These are phyloP conservation scores for Hyalella azteca DNA, from an alignment of 2,888 invertebrate genomes.

Conservation along the genomic window DNA sequence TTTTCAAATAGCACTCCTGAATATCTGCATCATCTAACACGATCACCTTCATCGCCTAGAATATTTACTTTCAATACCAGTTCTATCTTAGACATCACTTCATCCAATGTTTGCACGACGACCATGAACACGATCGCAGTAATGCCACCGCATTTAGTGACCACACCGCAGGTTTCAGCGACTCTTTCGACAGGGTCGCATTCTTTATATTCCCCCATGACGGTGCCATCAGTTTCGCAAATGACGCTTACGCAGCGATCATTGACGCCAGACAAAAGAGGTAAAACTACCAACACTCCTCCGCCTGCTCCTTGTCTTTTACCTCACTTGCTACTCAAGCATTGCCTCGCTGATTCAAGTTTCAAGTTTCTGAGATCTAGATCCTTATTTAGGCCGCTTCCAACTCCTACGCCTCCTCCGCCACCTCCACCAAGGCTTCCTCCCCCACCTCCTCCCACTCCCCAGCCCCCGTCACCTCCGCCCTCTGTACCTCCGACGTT, in stretches of 20 bases:
- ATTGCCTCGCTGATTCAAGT: constrained; percentile 20
- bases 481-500: constrained; percentile 18
- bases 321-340: constrained; percentile 24
- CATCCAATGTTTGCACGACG: constrained; percentile 26
- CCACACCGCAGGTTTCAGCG: not conserved
- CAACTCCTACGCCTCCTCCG: constrained; percentile 35
- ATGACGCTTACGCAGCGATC: not conserved
- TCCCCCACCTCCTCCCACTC: constrained; percentile 34
- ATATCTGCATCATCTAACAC: constrained; percentile 38
- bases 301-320: constrained; percentile 34
- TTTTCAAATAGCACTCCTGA: constrained; percentile 38
- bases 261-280: constrained; percentile 2
- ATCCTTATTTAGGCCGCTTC: constrained; percentile 32
- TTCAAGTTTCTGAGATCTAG: constrained; percentile 30
- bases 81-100: constrained; percentile 24
- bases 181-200: not conserved
- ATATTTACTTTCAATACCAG: constrained; percentile 39
- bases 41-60: constrained; percentile 35
- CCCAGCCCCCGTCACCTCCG: constrained; percentile 24
- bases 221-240: not conserved
- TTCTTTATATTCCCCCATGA: constrained; percentile 3
- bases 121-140: constrained; percentile 32
- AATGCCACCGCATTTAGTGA: constrained; percentile 3
- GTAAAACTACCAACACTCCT: not conserved
- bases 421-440: constrained; percentile 29